Base-by-base conservation (phyloP, 2,797 vertebrate genomes). In the Sciurus carolinensis region DNA sequence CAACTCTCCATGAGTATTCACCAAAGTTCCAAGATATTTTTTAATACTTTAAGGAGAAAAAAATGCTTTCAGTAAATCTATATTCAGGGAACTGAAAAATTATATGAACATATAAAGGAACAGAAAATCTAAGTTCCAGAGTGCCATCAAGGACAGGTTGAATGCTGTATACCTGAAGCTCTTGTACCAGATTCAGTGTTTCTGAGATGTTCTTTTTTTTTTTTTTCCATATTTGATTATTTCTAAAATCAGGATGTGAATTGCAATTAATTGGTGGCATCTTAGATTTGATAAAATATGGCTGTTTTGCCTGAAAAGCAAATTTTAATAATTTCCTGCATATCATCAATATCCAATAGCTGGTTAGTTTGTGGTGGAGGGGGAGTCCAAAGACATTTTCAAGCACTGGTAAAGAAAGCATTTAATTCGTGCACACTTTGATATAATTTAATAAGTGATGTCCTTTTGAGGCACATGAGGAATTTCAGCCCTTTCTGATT, bases 21-120 rank as follows among this genome's bases (percentile, higher is more conserved):
- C 77, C 90, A 92, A 90, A 97, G 57, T 30, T 92, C 88, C 64
- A 72, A 89, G 26, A n/a, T 94, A 15, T n/a, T 81, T 76, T 97
- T 67, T 88, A 52, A 42, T 75, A 64, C 11, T 83, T 50, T 33
- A 26, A 36, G 72, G 72, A 87, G 44, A 39, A 47, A 91, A 83
- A 81, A 67, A n/a, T 24, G 14, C 30, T 81, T 64, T 4, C 12
- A 13, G n/a, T 79, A 92, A 94, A 76, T 88, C 64, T 96, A 11
- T 81, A 54, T 83, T 79, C 50, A 95, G 39, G 93, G 80, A 93
- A 71, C 59, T 73, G 62, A 87, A 95, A 97, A 95, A 80, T 79
- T 77, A 89, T 52, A 81, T 83, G 72, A 13, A 57, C 85, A 85
- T 79, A 39, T 91, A 86, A 75, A 97, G 89, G 77, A 97, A 59